A percentile compares a stretch with the other conserved stretches of the same genome.
Evolutionary conservation across 2,888 invertebrate genomes (phyloP).

Genomic region (Fragum sueziense): DNA sequence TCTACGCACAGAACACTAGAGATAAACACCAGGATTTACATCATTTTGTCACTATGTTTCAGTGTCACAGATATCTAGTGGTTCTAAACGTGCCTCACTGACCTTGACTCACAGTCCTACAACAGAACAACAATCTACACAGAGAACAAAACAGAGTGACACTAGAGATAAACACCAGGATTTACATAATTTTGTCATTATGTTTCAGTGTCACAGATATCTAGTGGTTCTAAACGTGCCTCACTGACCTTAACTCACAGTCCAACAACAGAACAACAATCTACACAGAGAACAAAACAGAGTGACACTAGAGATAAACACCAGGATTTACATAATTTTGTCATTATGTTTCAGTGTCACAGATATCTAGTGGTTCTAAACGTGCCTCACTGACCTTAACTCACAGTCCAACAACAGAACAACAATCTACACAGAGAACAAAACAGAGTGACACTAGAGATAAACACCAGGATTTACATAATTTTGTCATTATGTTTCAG

Average conservation of each 20-base stretch:
- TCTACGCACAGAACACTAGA: constrained; percentile 30
- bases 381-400: constrained; percentile 52
- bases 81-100: constrained; percentile 51
- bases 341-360: constrained; percentile 47
- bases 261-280: constrained; percentile 41
- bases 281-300: constrained; percentile 37
- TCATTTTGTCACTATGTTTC: not conserved
- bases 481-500: constrained; percentile 29
- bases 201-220: constrained; percentile 54
- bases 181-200: not conserved
- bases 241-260: constrained; percentile 52
- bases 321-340: too few relatives aligned
- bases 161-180: not conserved
- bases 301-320: not conserved
- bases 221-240: constrained; percentile 58
- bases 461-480: too few relatives aligned
- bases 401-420: constrained; percentile 41
- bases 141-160: constrained; percentile 31
- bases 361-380: constrained; percentile 59
- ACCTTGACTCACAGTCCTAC: constrained; percentile 49
- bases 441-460: constrained; percentile 9
- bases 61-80: constrained; percentile 62
- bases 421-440: constrained; percentile 41
- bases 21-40: too few relatives aligned
- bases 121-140: constrained; percentile 33